Conservation (phyloP, 2,797 vertebrate genomes). For the Falco naumanni region DNA sequence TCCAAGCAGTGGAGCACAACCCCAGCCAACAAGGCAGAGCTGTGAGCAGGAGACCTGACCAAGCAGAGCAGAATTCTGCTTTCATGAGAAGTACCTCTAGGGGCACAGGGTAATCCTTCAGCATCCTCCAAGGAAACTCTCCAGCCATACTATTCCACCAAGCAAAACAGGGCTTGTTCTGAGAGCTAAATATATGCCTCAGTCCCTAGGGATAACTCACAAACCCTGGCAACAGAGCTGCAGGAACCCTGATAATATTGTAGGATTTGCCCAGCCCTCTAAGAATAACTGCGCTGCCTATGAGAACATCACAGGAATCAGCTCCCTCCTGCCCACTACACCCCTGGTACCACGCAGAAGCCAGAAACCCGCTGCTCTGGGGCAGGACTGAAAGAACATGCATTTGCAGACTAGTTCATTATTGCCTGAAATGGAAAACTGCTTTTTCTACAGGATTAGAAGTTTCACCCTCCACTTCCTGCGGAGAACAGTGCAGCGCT, state of each 20-base stretch:
- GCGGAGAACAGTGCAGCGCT: neutral
- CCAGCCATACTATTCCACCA: neutral
- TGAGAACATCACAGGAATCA: neutral
- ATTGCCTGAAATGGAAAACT: neutral
- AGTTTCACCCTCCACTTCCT: conserved; percentile 2
- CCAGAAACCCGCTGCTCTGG: neutral
- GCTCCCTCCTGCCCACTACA: neutral
- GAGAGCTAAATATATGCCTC: neutral
- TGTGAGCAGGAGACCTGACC: neutral
- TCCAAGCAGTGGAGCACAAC: neutral
- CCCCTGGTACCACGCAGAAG: neutral
- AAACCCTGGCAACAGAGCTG: neutral
- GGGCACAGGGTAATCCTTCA: fast-evolving
- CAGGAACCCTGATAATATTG: neutral
- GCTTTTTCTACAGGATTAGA: neutral
- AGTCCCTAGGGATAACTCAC: neutral
- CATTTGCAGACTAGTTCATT: neutral
- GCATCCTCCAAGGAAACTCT: neutral
- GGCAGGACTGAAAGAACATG: neutral
- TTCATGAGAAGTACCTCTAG: neutral
- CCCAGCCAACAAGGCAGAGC: neutral
- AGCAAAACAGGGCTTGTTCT: neutral
- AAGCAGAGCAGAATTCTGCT: neutral
- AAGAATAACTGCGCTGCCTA: neutral
- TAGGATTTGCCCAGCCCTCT: neutral